Evolutionary conservation across 2,888 invertebrate genomes (phyloP), one percentile per base, ranked within the genome.

Genomic region (Caenorhabditis afra): DNA sequence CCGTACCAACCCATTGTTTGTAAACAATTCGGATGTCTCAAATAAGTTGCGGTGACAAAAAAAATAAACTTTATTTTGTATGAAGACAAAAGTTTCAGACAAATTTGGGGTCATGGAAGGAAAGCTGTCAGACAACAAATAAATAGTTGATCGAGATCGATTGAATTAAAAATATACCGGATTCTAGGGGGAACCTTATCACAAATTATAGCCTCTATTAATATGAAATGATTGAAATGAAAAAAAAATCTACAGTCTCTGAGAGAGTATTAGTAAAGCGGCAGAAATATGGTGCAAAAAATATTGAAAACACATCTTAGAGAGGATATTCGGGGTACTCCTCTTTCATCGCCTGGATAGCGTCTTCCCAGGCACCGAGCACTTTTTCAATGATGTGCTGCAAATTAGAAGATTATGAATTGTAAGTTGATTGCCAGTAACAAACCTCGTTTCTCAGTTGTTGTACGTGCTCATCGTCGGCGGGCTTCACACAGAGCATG

Each of bases 351-450:
- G 65, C 57, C 20, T 78, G 53, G n/a, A 77, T 5, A 4, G 83
- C 83, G 50, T 83, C 83, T 39, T 81, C 78, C 83, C 83, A 83
- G 3, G 75, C 77, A 4, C 74, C 79, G 4, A 76, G 18, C 1
- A 77, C 81, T 59, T 79, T 76, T 37, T 75, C 16, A 29, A 80
- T 47, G 14, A 81, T 62, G 11, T 35, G 47, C 80, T 83, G 67
- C 45, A 79, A 77, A 37, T n/a, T n/a, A 20, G 3, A 47, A 35
- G 20, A 18, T 18, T 16, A 18, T n/a, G 8, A 10, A 39, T 18
- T 18, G n/a, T 1, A 3, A 22, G 14, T 16, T 16, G 11, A 12
- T n/a, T n/a, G n/a, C n/a, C n/a, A n/a, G n/a, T n/a, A n/a, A n/a
- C n/a, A n/a, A n/a, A 29, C 29, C 29, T 29, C 4, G 29, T 29